phyloP scores from a whole-genome alignment of 1,140 invertebrate genomes.

The Drosophila watanabei region DNA sequence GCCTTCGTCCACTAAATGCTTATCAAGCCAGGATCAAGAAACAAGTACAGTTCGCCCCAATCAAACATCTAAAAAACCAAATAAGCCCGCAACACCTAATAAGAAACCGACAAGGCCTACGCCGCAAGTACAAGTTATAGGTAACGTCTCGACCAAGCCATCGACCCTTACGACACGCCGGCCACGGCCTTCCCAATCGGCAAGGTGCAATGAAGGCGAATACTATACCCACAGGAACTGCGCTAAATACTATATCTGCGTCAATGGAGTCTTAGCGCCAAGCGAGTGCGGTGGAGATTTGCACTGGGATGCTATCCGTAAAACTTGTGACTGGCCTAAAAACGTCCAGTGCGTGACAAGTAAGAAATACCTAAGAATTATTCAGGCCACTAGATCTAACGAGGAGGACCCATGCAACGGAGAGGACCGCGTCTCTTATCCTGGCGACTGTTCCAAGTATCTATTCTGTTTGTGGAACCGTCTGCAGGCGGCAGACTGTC shows the following conservation, averaged over 20 bases:
- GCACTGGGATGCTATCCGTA: constrained; percentile 90
- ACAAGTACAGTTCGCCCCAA: constrained; percentile 38
- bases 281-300: constrained; percentile 89
- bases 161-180: constrained; percentile 44
- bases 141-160: not conserved
- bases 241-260: constrained; percentile 76
- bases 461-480: constrained; percentile 92
- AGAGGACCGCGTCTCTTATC: constrained; percentile 88
- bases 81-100: constrained; percentile 30
- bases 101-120: constrained; percentile 34
- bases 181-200: constrained; percentile 43
- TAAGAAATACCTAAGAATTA: constrained; percentile 68
- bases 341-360: constrained; percentile 81
- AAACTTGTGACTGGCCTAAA: constrained; percentile 91
- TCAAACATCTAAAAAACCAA: constrained; percentile 35
- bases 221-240: constrained; percentile 86
- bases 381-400: constrained; percentile 59
- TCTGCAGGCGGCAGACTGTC: constrained; percentile 90
- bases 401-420: constrained; percentile 87
- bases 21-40: constrained; percentile 15
- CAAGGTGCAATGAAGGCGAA: constrained; percentile 85
- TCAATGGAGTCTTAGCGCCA: constrained; percentile 69
- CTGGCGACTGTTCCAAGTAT: constrained; percentile 91
- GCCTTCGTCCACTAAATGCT: constrained; percentile 91
- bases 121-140: not conserved